phyloP scores from a whole-genome alignment of 2,888 invertebrate genomes.

The Anthrax anthrax region DNA sequence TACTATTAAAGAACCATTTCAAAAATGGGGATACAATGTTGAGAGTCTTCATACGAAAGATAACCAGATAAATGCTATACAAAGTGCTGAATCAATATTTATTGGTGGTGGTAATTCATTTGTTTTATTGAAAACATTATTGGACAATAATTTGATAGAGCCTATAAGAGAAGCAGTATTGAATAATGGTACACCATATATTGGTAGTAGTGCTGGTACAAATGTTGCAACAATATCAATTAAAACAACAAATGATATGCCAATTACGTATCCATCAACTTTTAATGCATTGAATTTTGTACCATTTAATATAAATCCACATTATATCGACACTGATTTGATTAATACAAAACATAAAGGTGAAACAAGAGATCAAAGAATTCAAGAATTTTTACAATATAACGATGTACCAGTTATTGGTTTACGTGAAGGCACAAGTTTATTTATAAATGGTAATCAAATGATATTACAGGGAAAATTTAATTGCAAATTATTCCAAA shows the following conservation, averaged over 20 bases:
- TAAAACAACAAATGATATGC: conserved; percentile 80
- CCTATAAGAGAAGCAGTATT: conserved; percentile 48
- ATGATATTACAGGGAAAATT: conserved; percentile 47
- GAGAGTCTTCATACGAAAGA: conserved; percentile 47
- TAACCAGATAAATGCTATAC: conserved; percentile 42
- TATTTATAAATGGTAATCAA: conserved; percentile 44
- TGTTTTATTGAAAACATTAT: conserved; percentile 51
- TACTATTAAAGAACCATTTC: conserved; percentile 43
- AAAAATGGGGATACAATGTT: conserved; percentile 49
- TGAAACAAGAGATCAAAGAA: conserved; percentile 62
- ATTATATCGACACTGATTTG: conserved; percentile 53
- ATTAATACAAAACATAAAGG: conserved; percentile 49
- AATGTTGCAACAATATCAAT: conserved; percentile 70
- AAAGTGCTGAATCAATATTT: conserved; percentile 53
- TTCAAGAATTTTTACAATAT: conserved; percentile 50
- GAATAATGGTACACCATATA: conserved; percentile 48
- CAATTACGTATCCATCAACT: conserved; percentile 59
- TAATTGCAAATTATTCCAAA: conserved; percentile 48
- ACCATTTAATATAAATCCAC: conserved; percentile 76
- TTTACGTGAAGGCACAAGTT: conserved; percentile 53
- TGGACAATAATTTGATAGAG: conserved; percentile 49
- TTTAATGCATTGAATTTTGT: conserved; percentile 55
- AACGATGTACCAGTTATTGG: conserved; percentile 49
- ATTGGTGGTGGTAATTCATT: conserved; percentile 75
- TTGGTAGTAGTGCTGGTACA: conserved; percentile 69